These are phyloP conservation scores for Tapera naevia DNA, from an alignment of 2,797 vertebrate genomes.

Conservation along the genomic window DNA sequence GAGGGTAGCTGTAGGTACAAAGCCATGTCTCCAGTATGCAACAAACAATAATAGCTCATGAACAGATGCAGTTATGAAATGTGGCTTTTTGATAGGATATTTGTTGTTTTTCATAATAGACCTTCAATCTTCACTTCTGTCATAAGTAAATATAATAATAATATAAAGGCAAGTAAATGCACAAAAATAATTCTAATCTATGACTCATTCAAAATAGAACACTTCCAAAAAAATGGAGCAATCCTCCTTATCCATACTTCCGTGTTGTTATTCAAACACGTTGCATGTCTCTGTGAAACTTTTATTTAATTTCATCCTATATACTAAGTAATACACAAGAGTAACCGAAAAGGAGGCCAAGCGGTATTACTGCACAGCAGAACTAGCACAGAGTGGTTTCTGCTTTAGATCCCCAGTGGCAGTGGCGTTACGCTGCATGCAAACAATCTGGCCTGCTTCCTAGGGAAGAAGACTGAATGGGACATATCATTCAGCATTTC, in stretches of 20 bases:
- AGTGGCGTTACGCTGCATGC: rapidly evolving
- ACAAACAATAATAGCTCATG: background rate
- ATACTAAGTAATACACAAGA: background rate
- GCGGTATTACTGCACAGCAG: background rate
- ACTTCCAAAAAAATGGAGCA: background rate
- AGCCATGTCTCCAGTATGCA: background rate
- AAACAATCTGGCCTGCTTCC: background rate
- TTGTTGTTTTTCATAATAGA: background rate
- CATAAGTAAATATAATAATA: background rate
- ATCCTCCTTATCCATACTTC: background rate
- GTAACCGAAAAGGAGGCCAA: background rate
- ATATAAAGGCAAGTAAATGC: background rate
- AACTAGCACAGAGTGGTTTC: background rate
- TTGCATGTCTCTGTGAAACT: background rate
- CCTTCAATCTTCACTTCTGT: background rate
- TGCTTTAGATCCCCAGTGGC: background rate
- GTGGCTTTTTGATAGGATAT: background rate
- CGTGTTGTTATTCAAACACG: background rate
- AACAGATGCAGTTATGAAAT: background rate
- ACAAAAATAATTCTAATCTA: background rate
- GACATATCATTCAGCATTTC: background rate
- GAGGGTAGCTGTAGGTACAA: background rate
- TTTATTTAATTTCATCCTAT: background rate
- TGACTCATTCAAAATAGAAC: background rate
- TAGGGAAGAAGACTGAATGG: background rate